Conservation (phyloP, 2,113 vertebrate species). For the Mixornis gularis region DNA sequence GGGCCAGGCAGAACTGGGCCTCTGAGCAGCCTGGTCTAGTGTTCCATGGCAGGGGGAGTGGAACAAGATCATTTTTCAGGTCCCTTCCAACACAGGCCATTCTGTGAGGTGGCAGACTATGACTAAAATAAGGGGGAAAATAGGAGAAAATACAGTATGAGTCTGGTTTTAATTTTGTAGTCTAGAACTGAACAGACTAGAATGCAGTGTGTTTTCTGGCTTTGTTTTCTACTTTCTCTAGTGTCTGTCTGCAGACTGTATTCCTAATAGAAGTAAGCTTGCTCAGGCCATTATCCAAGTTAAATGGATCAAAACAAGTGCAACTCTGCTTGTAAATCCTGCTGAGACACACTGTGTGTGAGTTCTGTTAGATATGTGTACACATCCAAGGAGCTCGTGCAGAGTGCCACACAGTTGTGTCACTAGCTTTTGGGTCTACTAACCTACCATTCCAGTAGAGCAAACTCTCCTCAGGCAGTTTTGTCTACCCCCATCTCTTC, state of each 20-base stretch:
- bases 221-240: background rate
- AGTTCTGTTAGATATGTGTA: background rate
- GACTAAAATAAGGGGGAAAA: background rate
- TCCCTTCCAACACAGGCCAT: background rate
- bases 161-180: background rate
- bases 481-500: background rate
- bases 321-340: background rate
- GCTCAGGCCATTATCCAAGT: background rate
- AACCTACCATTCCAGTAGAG: background rate
- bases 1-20: background rate
- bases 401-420: background rate
- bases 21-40: background rate
- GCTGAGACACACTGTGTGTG: background rate
- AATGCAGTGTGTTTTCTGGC: background rate
- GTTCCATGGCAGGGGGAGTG: background rate
- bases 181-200: background rate
- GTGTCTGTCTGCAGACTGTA: background rate
- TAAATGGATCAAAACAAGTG: background rate
- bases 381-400: background rate
- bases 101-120: background rate
- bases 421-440: background rate
- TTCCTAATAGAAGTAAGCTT: background rate
- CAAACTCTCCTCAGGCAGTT: background rate
- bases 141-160: background rate
- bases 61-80: background rate